Percentiles rank a stretch among this genome's conserved stretches.
phyloP scores from a whole-genome alignment of 2,113 vertebrate species.

The Jacana jacana region DNA sequence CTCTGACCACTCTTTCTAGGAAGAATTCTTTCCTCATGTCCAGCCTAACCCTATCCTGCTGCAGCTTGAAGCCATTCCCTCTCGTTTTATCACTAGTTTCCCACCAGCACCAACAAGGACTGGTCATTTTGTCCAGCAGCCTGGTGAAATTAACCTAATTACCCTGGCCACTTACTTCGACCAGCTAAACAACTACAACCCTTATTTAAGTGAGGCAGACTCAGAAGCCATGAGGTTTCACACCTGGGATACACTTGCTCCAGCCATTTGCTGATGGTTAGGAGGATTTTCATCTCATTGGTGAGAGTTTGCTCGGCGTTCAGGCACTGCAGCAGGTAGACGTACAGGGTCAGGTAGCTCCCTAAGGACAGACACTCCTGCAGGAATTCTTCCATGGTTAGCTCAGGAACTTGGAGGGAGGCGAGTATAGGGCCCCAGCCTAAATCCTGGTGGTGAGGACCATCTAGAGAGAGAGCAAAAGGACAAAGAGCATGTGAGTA shows the following conservation, averaged over 20 bases:
- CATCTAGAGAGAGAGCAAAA: slow-evolving; percentile 66
- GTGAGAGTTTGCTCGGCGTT: slow-evolving; percentile 86
- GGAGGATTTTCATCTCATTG: slow-evolving; percentile 88
- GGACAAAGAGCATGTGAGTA: background rate
- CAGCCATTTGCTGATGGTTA: slow-evolving; percentile 88
- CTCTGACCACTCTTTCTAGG: too few relatives aligned
- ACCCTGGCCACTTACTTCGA: background rate
- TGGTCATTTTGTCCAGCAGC: background rate
- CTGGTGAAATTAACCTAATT: background rate
- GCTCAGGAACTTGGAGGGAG: slow-evolving; percentile 94
- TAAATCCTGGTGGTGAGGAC: slow-evolving; percentile 68
- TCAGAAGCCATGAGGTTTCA: background rate
- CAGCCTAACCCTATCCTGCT: too few relatives aligned
- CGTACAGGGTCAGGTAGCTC: slow-evolving; percentile 92
- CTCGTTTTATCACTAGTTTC: too few relatives aligned
- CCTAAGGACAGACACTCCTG: slow-evolving; percentile 89
- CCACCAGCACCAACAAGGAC: too few relatives aligned
- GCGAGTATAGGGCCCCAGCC: slow-evolving; percentile 94
- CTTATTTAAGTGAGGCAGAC: background rate
- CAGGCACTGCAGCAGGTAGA: slow-evolving; percentile 89
- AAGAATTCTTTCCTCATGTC: too few relatives aligned
- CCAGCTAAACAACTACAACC: background rate
- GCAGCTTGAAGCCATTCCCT: too few relatives aligned
- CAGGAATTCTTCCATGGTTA: slow-evolving; percentile 93
- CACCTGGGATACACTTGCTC: slow-evolving; percentile 90